Evolutionary conservation across 2,797 vertebrate genomes (phyloP).

Genomic region (Corythornis leucogaster): DNA sequence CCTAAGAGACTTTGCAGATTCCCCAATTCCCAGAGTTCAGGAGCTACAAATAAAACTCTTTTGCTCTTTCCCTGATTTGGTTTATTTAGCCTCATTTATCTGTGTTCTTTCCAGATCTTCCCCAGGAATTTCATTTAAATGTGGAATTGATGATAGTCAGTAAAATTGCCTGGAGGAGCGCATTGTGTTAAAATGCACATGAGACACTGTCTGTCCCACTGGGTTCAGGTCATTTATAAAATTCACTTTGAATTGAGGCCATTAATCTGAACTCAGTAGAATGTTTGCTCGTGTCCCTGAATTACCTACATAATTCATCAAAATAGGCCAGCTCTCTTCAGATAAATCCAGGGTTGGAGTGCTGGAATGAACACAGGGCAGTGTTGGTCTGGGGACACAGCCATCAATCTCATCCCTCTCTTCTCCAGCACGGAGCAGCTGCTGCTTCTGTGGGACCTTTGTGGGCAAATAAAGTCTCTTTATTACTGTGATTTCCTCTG

Average conservation of each 20-base stretch:
- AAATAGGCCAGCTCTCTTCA: neutral
- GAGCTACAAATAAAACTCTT: constrained; percentile 71
- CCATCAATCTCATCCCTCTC: neutral
- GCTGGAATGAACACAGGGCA: neutral
- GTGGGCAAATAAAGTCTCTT: neutral
- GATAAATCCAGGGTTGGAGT: neutral
- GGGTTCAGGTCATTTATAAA: constrained; percentile 43
- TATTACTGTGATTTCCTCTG: neutral
- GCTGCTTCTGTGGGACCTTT: fast-evolving
- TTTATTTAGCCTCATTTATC: constrained; percentile 66
- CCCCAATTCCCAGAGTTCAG: constrained; percentile 65
- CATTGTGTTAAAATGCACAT: constrained; percentile 25
- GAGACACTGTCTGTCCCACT: neutral
- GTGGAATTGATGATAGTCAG: constrained; percentile 18
- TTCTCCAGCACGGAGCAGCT: fast-evolving
- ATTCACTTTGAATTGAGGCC: constrained; percentile 39
- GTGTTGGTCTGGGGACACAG: neutral
- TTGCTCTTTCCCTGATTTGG: constrained; percentile 34
- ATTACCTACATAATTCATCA: constrained; percentile 21
- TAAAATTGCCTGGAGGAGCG: neutral
- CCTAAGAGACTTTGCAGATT: constrained; percentile 53
- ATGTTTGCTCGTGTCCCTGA: constrained; percentile 25
- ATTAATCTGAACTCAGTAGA: constrained; percentile 15
- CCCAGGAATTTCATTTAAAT: constrained; percentile 62
- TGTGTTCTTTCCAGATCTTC: constrained; percentile 53